phyloP scores from a whole-genome alignment of 1,140 invertebrate genomes.

The Drosophila nebulosa region DNA sequence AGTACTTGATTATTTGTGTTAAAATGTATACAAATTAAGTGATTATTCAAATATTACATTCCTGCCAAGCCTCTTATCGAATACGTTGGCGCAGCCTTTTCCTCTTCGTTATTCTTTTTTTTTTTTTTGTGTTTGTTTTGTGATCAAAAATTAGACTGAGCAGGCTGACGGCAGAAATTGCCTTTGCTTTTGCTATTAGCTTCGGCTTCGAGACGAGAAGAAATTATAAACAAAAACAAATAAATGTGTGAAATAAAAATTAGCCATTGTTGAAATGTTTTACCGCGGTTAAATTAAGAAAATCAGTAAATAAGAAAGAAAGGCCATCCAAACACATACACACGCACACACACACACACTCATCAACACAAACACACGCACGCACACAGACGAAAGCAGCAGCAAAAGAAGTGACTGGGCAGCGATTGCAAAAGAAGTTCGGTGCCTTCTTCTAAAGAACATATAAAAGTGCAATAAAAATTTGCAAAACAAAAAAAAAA shows the following conservation, averaged over 20 bases:
- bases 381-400: neutral
- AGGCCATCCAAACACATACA: neutral
- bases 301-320: neutral
- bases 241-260: neutral
- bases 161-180: neutral
- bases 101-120: too few species aligned
- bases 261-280: neutral
- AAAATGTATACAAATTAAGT: neutral
- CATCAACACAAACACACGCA: neutral
- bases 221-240: neutral
- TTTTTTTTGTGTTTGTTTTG: neutral
- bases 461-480: conserved; percentile 64
- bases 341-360: neutral
- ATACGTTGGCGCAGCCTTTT: neutral
- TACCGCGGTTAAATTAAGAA: neutral
- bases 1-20: neutral
- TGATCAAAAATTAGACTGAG: neutral
- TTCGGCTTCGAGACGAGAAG: neutral
- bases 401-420: neutral
- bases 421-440: conserved; percentile 2
- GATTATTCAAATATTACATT: neutral
- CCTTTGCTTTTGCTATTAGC: neutral
- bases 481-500: conserved; percentile 25
- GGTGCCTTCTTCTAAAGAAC: conserved; percentile 19
- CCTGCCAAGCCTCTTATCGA: neutral